phyloP scores from a whole-genome alignment of 2,888 invertebrate genomes.

The Furcula furcula region DNA sequence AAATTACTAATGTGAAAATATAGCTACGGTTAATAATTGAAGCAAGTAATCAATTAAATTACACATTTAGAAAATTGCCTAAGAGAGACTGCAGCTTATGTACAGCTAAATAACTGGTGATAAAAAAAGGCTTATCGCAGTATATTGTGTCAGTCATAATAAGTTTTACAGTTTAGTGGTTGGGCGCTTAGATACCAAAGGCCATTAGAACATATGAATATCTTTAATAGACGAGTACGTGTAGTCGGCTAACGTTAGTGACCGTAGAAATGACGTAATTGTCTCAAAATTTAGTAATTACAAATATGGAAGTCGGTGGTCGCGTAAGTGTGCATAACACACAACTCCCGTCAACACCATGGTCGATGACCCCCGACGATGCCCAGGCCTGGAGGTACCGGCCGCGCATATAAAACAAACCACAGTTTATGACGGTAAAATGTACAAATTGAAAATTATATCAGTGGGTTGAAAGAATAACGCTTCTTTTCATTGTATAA shows the following conservation, averaged over 20 bases:
- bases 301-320: conserved; percentile 26
- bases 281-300: conserved; percentile 21
- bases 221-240: not conserved
- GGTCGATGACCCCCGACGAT: conserved; percentile 61
- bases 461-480: too few relatives aligned
- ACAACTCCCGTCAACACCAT: conserved; percentile 37
- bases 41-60: too few relatives aligned
- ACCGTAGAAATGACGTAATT: conserved; percentile 25
- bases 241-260: not conserved
- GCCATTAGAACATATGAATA: not conserved
- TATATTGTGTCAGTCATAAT: not conserved
- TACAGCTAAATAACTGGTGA: too few relatives aligned
- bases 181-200: not conserved
- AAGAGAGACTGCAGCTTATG: too few relatives aligned
- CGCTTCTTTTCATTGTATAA: too few relatives aligned
- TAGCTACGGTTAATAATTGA: too few relatives aligned
- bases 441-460: conserved; percentile 21
- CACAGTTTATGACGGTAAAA: conserved; percentile 17
- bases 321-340: conserved; percentile 18
- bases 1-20: too few relatives aligned
- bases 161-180: not conserved
- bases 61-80: too few relatives aligned
- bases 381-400: conserved; percentile 50
- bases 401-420: conserved; percentile 59
- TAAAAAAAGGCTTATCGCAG: not conserved